These are phyloP conservation scores for Amazona vittata DNA, from an alignment of 2,113 vertebrate genomes.

Conservation along the genomic window DNA sequence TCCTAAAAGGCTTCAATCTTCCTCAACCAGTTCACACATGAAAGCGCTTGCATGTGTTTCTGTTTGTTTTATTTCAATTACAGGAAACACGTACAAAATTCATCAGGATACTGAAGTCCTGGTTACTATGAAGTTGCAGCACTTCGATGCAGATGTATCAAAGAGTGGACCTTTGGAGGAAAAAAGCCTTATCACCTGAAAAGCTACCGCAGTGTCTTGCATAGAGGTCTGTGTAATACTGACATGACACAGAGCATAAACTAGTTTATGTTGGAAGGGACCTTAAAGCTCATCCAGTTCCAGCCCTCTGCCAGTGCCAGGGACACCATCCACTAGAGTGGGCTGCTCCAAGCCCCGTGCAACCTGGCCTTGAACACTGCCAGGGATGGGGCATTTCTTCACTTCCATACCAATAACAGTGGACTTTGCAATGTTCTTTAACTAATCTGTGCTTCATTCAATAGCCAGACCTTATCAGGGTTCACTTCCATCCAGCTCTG, in stretches of 20 bases:
- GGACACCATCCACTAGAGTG: background rate
- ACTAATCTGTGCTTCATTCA: background rate
- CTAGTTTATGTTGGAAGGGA: background rate
- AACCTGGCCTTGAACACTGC: background rate
- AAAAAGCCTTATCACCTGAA: background rate
- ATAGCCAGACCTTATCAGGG: background rate
- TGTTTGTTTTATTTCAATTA: background rate
- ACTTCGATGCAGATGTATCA: background rate
- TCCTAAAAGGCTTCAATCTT: background rate
- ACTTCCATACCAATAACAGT: background rate
- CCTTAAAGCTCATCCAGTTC: background rate
- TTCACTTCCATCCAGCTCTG: background rate
- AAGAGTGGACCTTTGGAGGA: background rate
- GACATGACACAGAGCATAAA: background rate
- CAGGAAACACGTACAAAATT: background rate
- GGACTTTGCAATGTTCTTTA: background rate
- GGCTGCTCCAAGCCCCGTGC: background rate
- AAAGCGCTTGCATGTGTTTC: background rate
- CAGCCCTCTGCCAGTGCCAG: background rate
- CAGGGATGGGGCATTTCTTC: background rate
- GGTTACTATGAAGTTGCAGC: background rate
- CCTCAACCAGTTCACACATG: fast-evolving
- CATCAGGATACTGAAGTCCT: background rate
- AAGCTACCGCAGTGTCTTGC: background rate
- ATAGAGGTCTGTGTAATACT: background rate